These are phyloP conservation scores for Perizoma affinitatum DNA, from an alignment of 2,888 invertebrate species.

Conservation along the genomic window DNA sequence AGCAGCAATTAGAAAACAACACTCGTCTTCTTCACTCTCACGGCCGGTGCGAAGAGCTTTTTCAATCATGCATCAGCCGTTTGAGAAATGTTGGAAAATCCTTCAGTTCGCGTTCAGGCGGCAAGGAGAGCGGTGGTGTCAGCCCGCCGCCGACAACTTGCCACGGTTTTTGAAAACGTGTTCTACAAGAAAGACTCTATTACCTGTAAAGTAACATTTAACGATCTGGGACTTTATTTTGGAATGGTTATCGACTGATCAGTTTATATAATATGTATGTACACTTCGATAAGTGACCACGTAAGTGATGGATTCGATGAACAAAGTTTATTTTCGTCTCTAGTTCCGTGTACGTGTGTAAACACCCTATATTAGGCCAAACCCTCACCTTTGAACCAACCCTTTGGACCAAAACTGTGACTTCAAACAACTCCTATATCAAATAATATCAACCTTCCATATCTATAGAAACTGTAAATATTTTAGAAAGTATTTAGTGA, in stretches of 20 bases:
- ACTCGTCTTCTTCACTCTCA: slow-evolving; percentile 56
- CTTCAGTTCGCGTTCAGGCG: slow-evolving; percentile 78
- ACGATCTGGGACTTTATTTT: slow-evolving; percentile 23
- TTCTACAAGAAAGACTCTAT: slow-evolving; percentile 50
- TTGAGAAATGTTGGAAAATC: slow-evolving; percentile 54
- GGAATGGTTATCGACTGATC: slow-evolving; percentile 30
- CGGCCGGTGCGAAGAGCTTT: slow-evolving; percentile 57
- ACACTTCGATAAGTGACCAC: slow-evolving; percentile 54
- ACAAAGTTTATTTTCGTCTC: slow-evolving; percentile 63
- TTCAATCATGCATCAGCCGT: slow-evolving; percentile 52
- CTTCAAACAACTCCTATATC: slow-evolving; percentile 56
- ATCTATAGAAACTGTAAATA: slow-evolving; percentile 48
- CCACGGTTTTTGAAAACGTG: slow-evolving; percentile 56
- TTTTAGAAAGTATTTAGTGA: slow-evolving; percentile 45
- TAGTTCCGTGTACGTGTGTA: slow-evolving; percentile 48
- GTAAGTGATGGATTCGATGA: slow-evolving; percentile 54
- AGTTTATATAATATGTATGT: slow-evolving; percentile 21
- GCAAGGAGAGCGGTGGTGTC: slow-evolving; percentile 65
- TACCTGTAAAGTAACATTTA: slow-evolving; percentile 13
- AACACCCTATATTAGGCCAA: slow-evolving; percentile 36
- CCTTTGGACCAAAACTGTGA: slow-evolving; percentile 74
- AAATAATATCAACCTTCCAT: slow-evolving; percentile 61
- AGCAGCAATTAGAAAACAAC: slow-evolving; percentile 41
- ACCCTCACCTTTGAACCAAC: slow-evolving; percentile 43
- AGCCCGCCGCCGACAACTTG: slow-evolving; percentile 52